phyloP scores from a whole-genome alignment of 2,797 vertebrate species.

The Harpagifer antarcticus region DNA sequence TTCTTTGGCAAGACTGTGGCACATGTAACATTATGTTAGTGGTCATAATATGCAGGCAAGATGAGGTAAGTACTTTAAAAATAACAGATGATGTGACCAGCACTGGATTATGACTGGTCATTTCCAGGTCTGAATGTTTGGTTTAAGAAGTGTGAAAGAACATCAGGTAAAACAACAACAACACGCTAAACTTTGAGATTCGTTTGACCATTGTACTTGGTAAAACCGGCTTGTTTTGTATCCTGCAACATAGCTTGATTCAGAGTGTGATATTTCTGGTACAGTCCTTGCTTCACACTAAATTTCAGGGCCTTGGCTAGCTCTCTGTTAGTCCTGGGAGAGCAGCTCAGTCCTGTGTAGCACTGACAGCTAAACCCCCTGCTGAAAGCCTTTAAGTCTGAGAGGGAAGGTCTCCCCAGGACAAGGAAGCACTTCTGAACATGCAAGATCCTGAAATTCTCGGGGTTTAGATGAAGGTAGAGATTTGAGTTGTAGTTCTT shows the following conservation, averaged over 20 bases:
- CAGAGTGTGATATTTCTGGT: constrained; percentile 34
- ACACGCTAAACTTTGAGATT: constrained; percentile 22
- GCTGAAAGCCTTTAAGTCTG: constrained; percentile 79
- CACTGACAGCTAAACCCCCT: constrained; percentile 85
- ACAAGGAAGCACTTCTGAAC: constrained; percentile 73
- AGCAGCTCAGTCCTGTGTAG: constrained; percentile 79
- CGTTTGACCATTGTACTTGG: constrained; percentile 34
- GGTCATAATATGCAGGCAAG: neutral
- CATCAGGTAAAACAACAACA: neutral
- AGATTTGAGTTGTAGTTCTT: constrained; percentile 83
- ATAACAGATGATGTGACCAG: neutral
- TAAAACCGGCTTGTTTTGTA: constrained; percentile 29
- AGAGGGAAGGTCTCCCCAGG: constrained; percentile 76
- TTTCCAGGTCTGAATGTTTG: neutral
- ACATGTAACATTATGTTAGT: neutral
- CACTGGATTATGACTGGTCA: neutral
- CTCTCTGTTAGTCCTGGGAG: constrained; percentile 53
- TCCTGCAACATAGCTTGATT: constrained; percentile 50
- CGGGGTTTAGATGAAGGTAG: constrained; percentile 88
- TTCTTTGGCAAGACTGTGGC: neutral
- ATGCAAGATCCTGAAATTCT: constrained; percentile 77
- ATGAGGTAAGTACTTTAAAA: neutral
- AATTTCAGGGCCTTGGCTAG: constrained; percentile 53
- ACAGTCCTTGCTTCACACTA: constrained; percentile 38
- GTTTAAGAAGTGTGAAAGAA: constrained; percentile 1